phyloP scores from a whole-genome alignment of 2,888 invertebrate genomes.

The Lycaena phlaeas region DNA sequence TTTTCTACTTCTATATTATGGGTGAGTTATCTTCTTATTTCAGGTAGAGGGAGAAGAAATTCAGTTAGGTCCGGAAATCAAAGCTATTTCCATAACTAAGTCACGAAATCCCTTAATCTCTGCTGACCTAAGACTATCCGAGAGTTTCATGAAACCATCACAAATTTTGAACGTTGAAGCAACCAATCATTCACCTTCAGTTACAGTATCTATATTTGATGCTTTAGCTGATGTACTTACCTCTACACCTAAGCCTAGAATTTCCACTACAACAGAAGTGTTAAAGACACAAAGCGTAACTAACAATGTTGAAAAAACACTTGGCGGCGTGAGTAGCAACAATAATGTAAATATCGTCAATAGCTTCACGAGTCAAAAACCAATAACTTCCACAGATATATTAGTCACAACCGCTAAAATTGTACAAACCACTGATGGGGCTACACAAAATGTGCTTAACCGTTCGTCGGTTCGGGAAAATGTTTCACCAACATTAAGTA shows the following conservation, averaged over 20 bases:
- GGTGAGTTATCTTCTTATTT: slow-evolving; percentile 71
- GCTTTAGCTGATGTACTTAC: slow-evolving; percentile 73
- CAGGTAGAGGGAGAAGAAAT: slow-evolving; percentile 72
- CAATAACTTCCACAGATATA: slow-evolving; percentile 39
- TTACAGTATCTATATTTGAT: slow-evolving; percentile 74
- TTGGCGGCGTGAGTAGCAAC: slow-evolving; percentile 68
- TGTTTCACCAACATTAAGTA: slow-evolving; percentile 50
- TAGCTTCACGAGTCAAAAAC: slow-evolving; percentile 45
- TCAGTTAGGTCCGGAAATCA: slow-evolving; percentile 66
- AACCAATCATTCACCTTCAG: slow-evolving; percentile 69
- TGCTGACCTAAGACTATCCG: slow-evolving; percentile 63
- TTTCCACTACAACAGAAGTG: slow-evolving; percentile 54
- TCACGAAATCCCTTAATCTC: slow-evolving; percentile 62
- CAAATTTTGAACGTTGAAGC: slow-evolving; percentile 71
- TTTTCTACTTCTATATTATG: slow-evolving; percentile 51
- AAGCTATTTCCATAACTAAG: slow-evolving; percentile 65
- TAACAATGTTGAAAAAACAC: slow-evolving; percentile 51
- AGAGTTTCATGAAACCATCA: slow-evolving; percentile 59
- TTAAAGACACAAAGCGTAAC: slow-evolving; percentile 43
- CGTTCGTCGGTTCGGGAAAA: slow-evolving; percentile 53
- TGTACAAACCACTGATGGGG: slow-evolving; percentile 63
- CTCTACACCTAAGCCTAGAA: slow-evolving; percentile 58
- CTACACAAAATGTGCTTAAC: slow-evolving; percentile 65
- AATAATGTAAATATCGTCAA: slow-evolving; percentile 63
- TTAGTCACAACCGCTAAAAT: slow-evolving; percentile 58